Evolutionary conservation across 2,888 invertebrate genomes (phyloP).

Genomic region (Watsonalla cultraria): DNA sequence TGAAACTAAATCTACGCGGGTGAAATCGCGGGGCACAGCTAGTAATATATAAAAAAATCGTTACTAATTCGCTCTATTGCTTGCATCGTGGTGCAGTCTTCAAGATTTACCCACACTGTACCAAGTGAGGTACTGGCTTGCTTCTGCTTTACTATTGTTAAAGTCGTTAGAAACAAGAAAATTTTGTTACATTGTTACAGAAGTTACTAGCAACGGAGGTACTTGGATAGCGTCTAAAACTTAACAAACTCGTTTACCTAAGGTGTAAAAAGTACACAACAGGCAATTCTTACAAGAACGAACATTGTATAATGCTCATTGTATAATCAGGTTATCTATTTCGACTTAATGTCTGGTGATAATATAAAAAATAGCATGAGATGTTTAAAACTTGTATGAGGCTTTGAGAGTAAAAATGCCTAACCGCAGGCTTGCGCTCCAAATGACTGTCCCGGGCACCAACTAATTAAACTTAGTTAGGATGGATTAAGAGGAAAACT

Average conservation of each 20-base stretch:
- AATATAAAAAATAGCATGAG: no score
- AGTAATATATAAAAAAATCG: no score
- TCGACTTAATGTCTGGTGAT: no score
- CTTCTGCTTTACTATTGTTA: conserved; percentile 26
- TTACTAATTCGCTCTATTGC: no score
- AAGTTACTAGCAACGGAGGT: conserved; percentile 1
- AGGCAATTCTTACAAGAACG: no score
- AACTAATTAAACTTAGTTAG: background rate
- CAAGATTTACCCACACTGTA: conserved; percentile 27
- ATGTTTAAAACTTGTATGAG: background rate
- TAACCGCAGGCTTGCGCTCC: background rate
- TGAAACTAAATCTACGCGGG: no score
- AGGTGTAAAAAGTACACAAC: background rate
- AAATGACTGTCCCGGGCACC: background rate
- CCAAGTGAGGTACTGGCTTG: conserved; percentile 12
- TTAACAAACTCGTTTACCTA: background rate
- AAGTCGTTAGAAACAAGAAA: conserved; percentile 19
- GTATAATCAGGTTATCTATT: no score
- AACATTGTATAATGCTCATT: no score
- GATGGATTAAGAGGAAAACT: background rate
- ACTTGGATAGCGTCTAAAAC: conserved; percentile 7
- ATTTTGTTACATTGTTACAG: conserved; percentile 20
- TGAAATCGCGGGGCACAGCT: no score
- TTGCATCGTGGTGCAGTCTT: conserved; percentile 15
- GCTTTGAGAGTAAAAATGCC: background rate